Evolutionary conservation across 92 coral and sea anemone species (phyloP).

Genomic region (Parazoanthus atlanticus): DNA sequence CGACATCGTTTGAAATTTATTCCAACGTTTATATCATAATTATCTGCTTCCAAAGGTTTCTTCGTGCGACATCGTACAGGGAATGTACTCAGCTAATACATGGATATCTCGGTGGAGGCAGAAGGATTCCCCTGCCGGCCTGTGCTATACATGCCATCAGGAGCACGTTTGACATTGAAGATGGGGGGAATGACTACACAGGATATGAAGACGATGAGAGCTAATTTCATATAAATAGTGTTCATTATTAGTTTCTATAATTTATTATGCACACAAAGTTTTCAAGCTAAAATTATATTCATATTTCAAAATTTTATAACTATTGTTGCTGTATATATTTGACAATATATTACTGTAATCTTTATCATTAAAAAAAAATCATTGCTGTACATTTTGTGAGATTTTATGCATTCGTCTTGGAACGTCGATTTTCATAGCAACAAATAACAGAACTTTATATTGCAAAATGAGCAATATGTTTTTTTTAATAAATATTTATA

Average conservation of each 20-base stretch:
- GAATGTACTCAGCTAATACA: slow-evolving; percentile 12
- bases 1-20: slow-evolving; percentile 4
- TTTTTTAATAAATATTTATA: not conserved
- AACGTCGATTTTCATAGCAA: slow-evolving; percentile 2
- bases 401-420: not conserved
- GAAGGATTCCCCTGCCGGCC: slow-evolving; percentile 28
- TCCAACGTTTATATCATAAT: not conserved
- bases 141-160: slow-evolving; percentile 16
- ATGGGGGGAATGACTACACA: not conserved
- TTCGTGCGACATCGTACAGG: slow-evolving; percentile 12
- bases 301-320: no score
- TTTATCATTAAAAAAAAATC: no score
- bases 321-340: not conserved
- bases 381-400: not conserved
- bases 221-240: not conserved
- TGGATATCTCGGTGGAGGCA: slow-evolving; percentile 18
- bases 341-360: not conserved
- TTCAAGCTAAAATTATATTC: not conserved
- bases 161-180: not conserved
- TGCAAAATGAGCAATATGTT: not conserved
- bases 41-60: slow-evolving; percentile 11
- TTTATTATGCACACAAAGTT: not conserved
- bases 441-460: slow-evolving; percentile 3
- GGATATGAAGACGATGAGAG: not conserved
- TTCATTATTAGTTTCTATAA: not conserved